Conservation (phyloP, 2,797 vertebrate species). For the Melanotaenia pygmaea region DNA sequence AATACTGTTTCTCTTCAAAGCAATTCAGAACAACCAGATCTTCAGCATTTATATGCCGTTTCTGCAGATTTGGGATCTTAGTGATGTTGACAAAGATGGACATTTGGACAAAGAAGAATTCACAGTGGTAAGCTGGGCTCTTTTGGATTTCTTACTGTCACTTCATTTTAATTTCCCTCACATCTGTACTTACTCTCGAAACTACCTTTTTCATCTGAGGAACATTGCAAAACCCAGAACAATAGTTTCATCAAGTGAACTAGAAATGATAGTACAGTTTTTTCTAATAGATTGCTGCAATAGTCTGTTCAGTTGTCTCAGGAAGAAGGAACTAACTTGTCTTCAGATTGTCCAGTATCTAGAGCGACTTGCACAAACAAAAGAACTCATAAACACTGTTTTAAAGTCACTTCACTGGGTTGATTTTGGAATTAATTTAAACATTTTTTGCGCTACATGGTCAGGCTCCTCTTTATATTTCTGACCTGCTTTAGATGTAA, state of each 20-base stretch:
- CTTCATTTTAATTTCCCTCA: background rate
- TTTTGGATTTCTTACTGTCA: background rate
- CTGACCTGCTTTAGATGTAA: background rate
- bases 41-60: background rate
- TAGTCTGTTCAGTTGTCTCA: constrained; percentile 7
- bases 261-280: background rate
- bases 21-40: background rate
- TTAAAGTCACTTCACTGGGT: too few species aligned
- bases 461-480: background rate
- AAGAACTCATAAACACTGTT: too few species aligned
- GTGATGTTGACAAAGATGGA: constrained; percentile 96
- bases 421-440: background rate
- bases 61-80: constrained; percentile 95
- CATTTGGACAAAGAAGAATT: constrained; percentile 97
- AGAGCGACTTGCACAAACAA: background rate
- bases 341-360: background rate
- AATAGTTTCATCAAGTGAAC: background rate
- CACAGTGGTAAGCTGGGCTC: constrained; percentile 87
- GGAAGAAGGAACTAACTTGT: background rate
- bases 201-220: background rate
- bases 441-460: background rate
- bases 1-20: background rate
- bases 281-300: background rate
- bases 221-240: background rate
- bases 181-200: background rate